Base-by-base conservation (phyloP, 2,113 vertebrate genomes). In the Dascyllus trimaculatus region DNA sequence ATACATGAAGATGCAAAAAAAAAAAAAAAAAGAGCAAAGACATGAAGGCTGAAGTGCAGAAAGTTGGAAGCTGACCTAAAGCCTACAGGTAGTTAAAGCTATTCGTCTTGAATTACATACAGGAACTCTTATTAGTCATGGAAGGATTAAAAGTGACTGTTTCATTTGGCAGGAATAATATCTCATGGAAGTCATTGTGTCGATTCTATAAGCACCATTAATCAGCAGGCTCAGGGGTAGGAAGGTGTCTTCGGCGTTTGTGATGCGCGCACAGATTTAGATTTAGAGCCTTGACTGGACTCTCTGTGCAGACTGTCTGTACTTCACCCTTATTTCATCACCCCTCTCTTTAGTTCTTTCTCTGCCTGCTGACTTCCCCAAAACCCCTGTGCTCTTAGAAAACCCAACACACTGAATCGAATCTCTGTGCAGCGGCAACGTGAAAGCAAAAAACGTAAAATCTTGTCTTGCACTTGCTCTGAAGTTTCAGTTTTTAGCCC, bases 121-220 rank as follows among this genome's bases (percentile, higher is more conserved):
- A 84, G 51, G 53, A 78, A 67, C 24, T 74, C 67, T 51, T 49
- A 54, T 53, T 71, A 71, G 65, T 81, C 76, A 71, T 18, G 57
- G 75, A 74, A 83, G 72, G 80, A 76, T 82, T 67, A 71, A 91
- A 93, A 92, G 89, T 92, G 89, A 92, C 85, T 66, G 53, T 84
- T 75, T 81, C n/a, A 76, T 90, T 91, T 89, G 91, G 90, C 92
- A 92, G 92, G 92, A 87, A 88, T 89, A 87, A 48, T n/a, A 82
- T 81, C 75, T 80, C 13, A 29, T 63, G 51, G 59, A 81, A 91
- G 72, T 81, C 61, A 6, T 49, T 14, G 49, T 69, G 85, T 78
- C 5, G 67, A 11, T 72, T 81, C 58, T 46, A 40, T 11, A 26
- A 85, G 81, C 80, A 79, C 71, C 19, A 1, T 26, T 71, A 32